phyloP scores from a whole-genome alignment of 2,888 invertebrate genomes.

The Yponomeuta evonymella region DNA sequence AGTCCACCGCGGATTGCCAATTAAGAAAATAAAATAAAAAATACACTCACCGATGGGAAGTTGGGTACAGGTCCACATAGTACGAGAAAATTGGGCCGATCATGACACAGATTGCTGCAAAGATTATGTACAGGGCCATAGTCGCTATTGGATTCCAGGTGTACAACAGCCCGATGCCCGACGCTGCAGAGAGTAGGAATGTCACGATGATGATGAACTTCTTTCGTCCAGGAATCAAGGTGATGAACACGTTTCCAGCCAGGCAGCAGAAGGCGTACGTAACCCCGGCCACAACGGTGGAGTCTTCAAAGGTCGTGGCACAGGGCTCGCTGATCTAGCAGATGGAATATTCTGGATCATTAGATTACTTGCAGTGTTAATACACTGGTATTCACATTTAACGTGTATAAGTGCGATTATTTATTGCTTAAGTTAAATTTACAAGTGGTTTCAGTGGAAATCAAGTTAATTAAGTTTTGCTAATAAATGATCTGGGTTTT shows the following conservation, averaged over 20 bases:
- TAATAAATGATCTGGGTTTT: no score
- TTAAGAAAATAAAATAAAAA: background rate
- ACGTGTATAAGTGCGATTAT: no score
- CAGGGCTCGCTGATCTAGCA: background rate
- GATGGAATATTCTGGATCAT: background rate
- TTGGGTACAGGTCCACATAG: slow-evolving; percentile 61
- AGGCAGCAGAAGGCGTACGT: background rate
- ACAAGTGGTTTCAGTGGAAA: no score
- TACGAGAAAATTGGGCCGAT: slow-evolving; percentile 62
- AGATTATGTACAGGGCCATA: slow-evolving; percentile 54
- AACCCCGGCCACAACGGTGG: background rate
- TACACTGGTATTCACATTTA: no score
- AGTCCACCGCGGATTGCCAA: no score
- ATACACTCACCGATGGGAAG: slow-evolving; percentile 51
- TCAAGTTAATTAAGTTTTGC: no score
- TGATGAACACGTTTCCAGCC: background rate
- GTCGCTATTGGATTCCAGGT: slow-evolving; percentile 55
- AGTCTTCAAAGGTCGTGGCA: background rate
- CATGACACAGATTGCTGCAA: slow-evolving; percentile 59
- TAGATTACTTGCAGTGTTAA: no score
- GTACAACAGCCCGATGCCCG: slow-evolving; percentile 44
- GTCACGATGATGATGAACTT: slow-evolving; percentile 48
- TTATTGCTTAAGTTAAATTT: no score
- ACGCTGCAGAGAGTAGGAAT: slow-evolving; percentile 47
- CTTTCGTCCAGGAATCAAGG: slow-evolving; percentile 23